A percentile compares a stretch with the other conserved stretches of the same genome.
These are phyloP conservation scores for Sesamia nonagrioides DNA, from an alignment of 1,140 invertebrate genomes.

Conservation along the genomic window DNA sequence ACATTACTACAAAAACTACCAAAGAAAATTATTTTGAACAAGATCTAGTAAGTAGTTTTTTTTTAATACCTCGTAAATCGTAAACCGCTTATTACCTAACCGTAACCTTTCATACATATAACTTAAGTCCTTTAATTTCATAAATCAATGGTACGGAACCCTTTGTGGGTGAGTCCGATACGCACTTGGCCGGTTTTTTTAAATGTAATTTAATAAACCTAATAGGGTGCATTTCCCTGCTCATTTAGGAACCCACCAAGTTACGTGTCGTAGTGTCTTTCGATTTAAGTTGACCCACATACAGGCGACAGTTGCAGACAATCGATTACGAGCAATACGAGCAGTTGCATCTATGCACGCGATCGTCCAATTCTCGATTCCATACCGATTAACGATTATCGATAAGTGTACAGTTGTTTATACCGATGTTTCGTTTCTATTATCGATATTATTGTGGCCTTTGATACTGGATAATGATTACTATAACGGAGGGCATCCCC, in stretches of 20 bases:
- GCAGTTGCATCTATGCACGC: slow-evolving; percentile 66
- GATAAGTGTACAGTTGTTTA: slow-evolving; percentile 13
- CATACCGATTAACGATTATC: slow-evolving; percentile 37
- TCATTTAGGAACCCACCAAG: neutral
- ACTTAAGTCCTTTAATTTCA: too few species aligned
- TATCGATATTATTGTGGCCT: neutral
- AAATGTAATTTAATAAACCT: neutral
- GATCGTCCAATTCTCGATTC: slow-evolving; percentile 53
- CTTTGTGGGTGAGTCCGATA: too few species aligned
- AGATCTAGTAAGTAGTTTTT: too few species aligned
- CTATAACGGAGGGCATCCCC: too few species aligned
- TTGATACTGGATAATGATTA: neutral
- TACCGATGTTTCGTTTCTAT: neutral
- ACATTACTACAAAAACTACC: too few species aligned
- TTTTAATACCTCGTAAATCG: too few species aligned
- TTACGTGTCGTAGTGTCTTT: slow-evolving; percentile 58
- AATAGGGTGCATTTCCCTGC: neutral
- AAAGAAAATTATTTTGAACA: too few species aligned
- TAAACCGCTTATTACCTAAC: too few species aligned
- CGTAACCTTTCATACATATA: too few species aligned
- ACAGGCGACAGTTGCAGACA: slow-evolving; percentile 50
- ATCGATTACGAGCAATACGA: slow-evolving; percentile 55
- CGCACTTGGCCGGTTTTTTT: too few species aligned
- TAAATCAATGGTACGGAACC: too few species aligned
- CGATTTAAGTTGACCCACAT: slow-evolving; percentile 64